A percentile compares a stretch with the other conserved stretches of the same genome.
Conservation (phyloP, 2,113 vertebrate species). For the Pseudopipra pipra region DNA sequence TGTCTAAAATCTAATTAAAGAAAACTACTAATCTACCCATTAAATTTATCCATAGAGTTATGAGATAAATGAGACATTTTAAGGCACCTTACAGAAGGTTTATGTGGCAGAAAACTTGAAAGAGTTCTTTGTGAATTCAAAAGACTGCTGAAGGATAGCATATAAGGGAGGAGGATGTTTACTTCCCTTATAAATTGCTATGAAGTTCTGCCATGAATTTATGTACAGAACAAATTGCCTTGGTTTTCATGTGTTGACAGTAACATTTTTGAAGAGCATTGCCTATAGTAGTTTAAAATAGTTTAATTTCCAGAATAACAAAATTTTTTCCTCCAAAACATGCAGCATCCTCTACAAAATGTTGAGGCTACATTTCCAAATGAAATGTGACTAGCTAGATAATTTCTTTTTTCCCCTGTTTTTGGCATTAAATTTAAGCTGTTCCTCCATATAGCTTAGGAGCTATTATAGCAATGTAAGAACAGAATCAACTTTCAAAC, state of each 20-base stretch:
- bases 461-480: background rate
- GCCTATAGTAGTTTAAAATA: background rate
- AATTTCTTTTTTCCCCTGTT: background rate
- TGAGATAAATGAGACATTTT: background rate
- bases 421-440: background rate
- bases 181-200: background rate
- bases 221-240: constrained; percentile 11
- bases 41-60: background rate
- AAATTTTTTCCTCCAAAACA: background rate
- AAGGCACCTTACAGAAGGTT: background rate
- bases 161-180: background rate
- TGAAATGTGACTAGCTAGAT: background rate
- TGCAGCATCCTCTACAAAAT: background rate
- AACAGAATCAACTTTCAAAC: background rate
- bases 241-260: background rate
- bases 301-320: background rate
- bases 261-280: background rate
- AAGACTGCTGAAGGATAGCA: background rate
- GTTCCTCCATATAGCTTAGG: background rate
- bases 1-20: background rate
- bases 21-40: background rate
- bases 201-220: background rate
- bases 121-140: background rate
- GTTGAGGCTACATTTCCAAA: background rate
- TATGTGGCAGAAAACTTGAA: background rate